These are phyloP conservation scores for Drosophila suboccidentalis DNA, from an alignment of 2,888 invertebrate genomes.

Conservation along the genomic window DNA sequence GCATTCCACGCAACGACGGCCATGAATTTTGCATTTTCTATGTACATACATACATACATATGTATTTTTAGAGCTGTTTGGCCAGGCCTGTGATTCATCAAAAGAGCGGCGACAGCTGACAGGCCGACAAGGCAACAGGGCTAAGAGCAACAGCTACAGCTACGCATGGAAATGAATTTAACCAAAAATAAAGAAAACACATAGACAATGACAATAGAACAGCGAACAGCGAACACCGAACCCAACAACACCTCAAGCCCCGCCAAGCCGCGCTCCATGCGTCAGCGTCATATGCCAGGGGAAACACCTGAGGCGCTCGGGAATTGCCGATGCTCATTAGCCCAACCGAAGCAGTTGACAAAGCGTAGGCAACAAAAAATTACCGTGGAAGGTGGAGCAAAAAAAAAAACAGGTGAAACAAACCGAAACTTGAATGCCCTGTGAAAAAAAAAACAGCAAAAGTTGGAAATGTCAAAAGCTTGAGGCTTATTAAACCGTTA, in stretches of 20 bases:
- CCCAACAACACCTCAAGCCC: slow-evolving; percentile 18
- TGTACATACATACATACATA: too few relatives aligned
- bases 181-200: slow-evolving; percentile 60
- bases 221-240: slow-evolving; percentile 15
- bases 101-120: slow-evolving; percentile 76
- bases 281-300: slow-evolving; percentile 49
- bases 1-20: slow-evolving; percentile 65
- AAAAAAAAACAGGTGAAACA: not conserved
- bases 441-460: not conserved
- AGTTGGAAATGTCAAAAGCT: not conserved
- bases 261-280: slow-evolving; percentile 35
- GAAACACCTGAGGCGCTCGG: slow-evolving; percentile 72
- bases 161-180: slow-evolving; percentile 74
- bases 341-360: slow-evolving; percentile 63
- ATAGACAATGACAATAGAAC: slow-evolving; percentile 58
- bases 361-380: slow-evolving; percentile 30
- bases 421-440: slow-evolving; percentile 45
- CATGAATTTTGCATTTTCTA: slow-evolving; percentile 65
- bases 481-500: not conserved
- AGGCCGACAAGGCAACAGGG: slow-evolving; percentile 64
- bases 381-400: slow-evolving; percentile 16
- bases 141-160: slow-evolving; percentile 47
- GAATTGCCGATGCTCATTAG: slow-evolving; percentile 64
- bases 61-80: slow-evolving; percentile 73
- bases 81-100: slow-evolving; percentile 77